Conservation (phyloP, 2,113 vertebrate species). For the Dinomys branickii region DNA sequence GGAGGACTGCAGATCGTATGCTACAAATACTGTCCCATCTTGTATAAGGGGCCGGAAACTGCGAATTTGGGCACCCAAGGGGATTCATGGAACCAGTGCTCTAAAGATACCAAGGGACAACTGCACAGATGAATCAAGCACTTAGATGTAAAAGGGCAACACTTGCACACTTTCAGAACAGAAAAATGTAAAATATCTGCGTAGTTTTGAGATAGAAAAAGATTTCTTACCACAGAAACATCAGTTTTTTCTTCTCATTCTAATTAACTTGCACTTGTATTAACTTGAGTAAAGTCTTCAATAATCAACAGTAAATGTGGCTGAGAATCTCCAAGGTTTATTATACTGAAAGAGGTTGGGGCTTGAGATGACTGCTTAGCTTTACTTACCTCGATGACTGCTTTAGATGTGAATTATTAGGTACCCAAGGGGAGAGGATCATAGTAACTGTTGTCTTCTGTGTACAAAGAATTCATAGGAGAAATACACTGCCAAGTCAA, state of each 20-base stretch:
- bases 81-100: neutral
- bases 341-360: neutral
- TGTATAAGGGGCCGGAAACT: neutral
- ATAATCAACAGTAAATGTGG: neutral
- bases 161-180: neutral
- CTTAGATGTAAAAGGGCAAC: slow-evolving; percentile 19
- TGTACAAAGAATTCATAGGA: neutral
- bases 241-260: neutral
- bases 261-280: neutral
- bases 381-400: neutral
- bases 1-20: neutral
- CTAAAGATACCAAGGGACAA: neutral
- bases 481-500: neutral
- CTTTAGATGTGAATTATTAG: slow-evolving; percentile 25
- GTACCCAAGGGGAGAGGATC: neutral
- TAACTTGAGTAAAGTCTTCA: neutral
- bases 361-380: neutral
- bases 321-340: neutral
- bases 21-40: neutral
- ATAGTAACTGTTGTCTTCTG: neutral
- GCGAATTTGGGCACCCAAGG: neutral
- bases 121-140: neutral
- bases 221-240: slow-evolving; percentile 18
- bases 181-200: slow-evolving; percentile 17
- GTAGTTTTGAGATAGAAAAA: neutral